Percentiles rank a stretch among this genome's conserved stretches.
Evolutionary conservation across 1,140 invertebrate species (phyloP).

Genomic region (Apolygus lucorum): DNA sequence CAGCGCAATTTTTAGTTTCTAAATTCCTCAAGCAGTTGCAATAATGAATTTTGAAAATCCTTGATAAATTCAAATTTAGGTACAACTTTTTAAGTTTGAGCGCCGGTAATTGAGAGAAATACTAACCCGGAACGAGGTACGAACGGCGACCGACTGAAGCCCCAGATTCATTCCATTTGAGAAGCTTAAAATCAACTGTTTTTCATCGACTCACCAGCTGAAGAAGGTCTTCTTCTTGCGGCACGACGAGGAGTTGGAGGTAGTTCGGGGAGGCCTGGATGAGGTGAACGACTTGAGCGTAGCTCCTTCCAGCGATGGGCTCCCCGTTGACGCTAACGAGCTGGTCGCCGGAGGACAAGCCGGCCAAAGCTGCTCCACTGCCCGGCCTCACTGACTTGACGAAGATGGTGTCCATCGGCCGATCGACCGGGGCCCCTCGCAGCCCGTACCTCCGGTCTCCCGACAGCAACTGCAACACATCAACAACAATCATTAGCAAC

Average conservation of each 20-base stretch:
- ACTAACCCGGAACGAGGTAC: no score
- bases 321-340: conserved; percentile 84
- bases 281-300: conserved; percentile 76
- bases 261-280: conserved; percentile 72
- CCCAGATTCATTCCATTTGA: no score
- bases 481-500: no score
- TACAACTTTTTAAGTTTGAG: no score
- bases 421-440: conserved; percentile 40
- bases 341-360: conserved; percentile 56
- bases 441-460: conserved; percentile 52
- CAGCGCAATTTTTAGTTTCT: no score
- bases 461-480: conserved; percentile 47
- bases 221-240: conserved; percentile 85
- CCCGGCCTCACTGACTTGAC: conserved; percentile 78
- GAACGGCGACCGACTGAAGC: neutral
- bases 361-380: conserved; percentile 73
- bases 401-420: conserved; percentile 93
- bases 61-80: no score
- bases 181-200: neutral
- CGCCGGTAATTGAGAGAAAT: no score
- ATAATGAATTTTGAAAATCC: no score
- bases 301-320: conserved; percentile 63
- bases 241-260: conserved; percentile 77
- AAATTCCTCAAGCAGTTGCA: no score
- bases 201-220: conserved; percentile 63